Base-by-base conservation (phyloP, 2,888 invertebrate species). In the Seira musarum region DNA sequence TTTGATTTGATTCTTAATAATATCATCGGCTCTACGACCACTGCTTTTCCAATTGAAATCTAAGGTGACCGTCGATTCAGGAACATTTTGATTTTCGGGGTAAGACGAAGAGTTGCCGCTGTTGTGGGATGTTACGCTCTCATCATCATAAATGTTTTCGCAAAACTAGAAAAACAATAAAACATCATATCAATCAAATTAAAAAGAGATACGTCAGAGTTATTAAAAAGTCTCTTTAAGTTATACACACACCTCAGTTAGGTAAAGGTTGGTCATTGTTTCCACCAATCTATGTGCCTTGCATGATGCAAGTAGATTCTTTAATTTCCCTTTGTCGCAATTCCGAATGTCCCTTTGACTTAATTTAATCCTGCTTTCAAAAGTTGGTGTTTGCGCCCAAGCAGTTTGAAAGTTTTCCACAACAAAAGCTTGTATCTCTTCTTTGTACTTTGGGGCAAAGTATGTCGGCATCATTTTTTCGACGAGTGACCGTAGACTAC, bases 301-400 rank as follows among this genome's bases (percentile, higher is more conserved):
- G 25, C 76, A 76, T 49, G 68, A 69, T 13, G 53, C 53, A 17
- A 76, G 53, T 1, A 76, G 15, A 53, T 69, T 76, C 46, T 69
- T 68, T n/a, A 76, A 22, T 35, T 76, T 76, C 6, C 53, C 76
- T 24, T 69, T 76, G 53, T 76, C 76, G 10, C 68, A 69, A 30
- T 76, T 76, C 21, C 76, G 30, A 1, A 25, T 5, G 24, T 76
- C 76, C 40, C 61, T 46, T 64, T 76, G 76, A n/a, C 61, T 68
- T 0, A 49, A 53, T 17, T 68, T 25, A 5, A 76, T 63, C n/a
- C n/a, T 63, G 24, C 40, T 63, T 25, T 76, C 76, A 64, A 76
- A 76, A 1, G 76, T 76, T 69, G 63, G 68, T 0, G 76, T 76
- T 53, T 76, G 64, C 22, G 15, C 8, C 76, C 76, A 76, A 15